These are phyloP conservation scores for Drosophila macrospina DNA, from an alignment of 2,888 invertebrate species.

Conservation along the genomic window DNA sequence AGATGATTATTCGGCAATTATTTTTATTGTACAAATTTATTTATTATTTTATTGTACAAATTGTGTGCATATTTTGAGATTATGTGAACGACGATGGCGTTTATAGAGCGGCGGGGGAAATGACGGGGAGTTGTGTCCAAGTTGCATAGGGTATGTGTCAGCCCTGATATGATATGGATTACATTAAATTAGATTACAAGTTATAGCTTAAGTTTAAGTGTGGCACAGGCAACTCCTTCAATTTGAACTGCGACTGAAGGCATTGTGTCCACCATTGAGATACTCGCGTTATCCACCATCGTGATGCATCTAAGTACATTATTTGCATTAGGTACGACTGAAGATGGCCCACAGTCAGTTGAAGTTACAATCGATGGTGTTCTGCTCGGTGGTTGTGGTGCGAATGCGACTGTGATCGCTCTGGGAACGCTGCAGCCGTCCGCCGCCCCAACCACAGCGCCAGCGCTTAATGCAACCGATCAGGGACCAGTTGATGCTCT, in stretches of 20 bases:
- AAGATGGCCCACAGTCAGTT: slow-evolving; percentile 57
- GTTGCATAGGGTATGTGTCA: slow-evolving; percentile 13
- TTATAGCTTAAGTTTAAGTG: slow-evolving; percentile 40
- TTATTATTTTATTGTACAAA: slow-evolving; percentile 34
- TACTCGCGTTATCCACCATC: slow-evolving; percentile 22
- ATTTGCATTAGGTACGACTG: slow-evolving; percentile 17
- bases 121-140: neutral
- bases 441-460: slow-evolving; percentile 76
- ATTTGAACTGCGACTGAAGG: no score
- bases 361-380: slow-evolving; percentile 79
- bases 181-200: slow-evolving; percentile 3
- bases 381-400: slow-evolving; percentile 82
- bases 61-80: slow-evolving; percentile 28
- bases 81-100: slow-evolving; percentile 9
- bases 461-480: slow-evolving; percentile 83
- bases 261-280: slow-evolving; percentile 47
- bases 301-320: slow-evolving; percentile 32
- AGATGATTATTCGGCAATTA: slow-evolving; percentile 14
- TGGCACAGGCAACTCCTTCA: slow-evolving; percentile 26
- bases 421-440: slow-evolving; percentile 78
- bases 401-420: slow-evolving; percentile 84
- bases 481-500: slow-evolving; percentile 82
- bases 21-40: slow-evolving; percentile 32
- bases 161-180: slow-evolving; percentile 16
- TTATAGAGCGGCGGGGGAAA: no score